Percentiles rank a stretch among this genome's conserved stretches.
Conservation (phyloP, 2,888 invertebrate genomes). For the Scaptomyza polygonia region DNA sequence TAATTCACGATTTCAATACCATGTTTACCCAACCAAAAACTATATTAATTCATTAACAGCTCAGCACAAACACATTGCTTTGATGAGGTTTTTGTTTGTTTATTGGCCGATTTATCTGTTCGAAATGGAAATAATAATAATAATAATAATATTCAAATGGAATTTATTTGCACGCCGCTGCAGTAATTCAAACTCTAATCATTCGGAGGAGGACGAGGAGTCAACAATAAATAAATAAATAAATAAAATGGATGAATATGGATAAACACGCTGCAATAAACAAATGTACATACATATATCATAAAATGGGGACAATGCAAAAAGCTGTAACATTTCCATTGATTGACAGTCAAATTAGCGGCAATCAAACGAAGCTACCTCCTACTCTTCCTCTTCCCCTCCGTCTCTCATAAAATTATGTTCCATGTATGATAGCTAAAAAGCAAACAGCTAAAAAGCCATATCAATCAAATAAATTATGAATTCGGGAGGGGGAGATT, state of each 20-base stretch:
- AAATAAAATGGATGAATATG: slow-evolving; percentile 21
- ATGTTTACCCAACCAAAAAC: neutral
- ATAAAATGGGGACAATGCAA: slow-evolving; percentile 40
- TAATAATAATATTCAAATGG: neutral
- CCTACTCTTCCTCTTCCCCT: neutral
- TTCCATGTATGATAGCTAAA: slow-evolving; percentile 30
- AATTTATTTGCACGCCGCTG: neutral
- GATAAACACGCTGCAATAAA: slow-evolving; percentile 48
- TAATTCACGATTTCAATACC: no score
- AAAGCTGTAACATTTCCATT: slow-evolving; percentile 43
- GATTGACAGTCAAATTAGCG: slow-evolving; percentile 78
- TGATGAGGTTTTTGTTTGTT: neutral
- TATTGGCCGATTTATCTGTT: neutral
- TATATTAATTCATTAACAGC: neutral
- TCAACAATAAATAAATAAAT: neutral
- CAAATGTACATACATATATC: slow-evolving; percentile 40
- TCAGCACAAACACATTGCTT: neutral
- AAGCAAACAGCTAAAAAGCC: slow-evolving; percentile 49
- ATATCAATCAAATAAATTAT: slow-evolving; percentile 75
- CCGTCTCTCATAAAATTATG: slow-evolving; percentile 43
- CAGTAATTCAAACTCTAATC: slow-evolving; percentile 15
- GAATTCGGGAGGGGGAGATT: slow-evolving; percentile 7
- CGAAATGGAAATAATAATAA: neutral
- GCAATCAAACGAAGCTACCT: slow-evolving; percentile 63
- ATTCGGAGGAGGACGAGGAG: no score